Evolutionary conservation across 2,888 invertebrate genomes (phyloP).

Genomic region (Gastracanthus pulcherrimus): DNA sequence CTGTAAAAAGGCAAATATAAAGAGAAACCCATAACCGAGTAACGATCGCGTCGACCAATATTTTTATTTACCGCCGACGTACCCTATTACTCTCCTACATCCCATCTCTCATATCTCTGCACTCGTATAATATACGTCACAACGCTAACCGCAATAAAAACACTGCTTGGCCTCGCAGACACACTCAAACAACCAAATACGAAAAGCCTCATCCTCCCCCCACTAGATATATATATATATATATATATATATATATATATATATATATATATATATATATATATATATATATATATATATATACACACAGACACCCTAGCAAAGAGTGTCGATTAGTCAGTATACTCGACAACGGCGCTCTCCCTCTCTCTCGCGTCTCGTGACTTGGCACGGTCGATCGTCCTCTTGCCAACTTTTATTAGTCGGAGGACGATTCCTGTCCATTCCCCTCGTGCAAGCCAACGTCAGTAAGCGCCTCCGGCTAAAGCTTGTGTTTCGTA

Average conservation of each 20-base stretch:
- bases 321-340: slow-evolving; percentile 4
- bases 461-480: neutral
- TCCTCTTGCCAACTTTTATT: slow-evolving; percentile 21
- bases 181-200: too few relatives aligned
- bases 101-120: too few relatives aligned
- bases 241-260: too few relatives aligned
- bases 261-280: too few relatives aligned
- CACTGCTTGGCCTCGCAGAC: neutral
- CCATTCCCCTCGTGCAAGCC: neutral
- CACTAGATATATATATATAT: too few relatives aligned
- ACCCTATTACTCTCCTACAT: too few relatives aligned
- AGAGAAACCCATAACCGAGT: too few relatives aligned
- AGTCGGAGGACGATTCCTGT: neutral
- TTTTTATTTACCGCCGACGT: too few relatives aligned
- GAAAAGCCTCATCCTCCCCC: too few relatives aligned
- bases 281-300: neutral
- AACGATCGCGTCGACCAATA: too few relatives aligned
- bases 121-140: neutral
- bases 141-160: neutral
- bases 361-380: neutral
- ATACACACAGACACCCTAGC: neutral
- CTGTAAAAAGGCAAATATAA: too few relatives aligned
- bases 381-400: neutral
- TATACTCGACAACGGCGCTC: neutral
- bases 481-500: neutral